Evolutionary conservation across 2,113 vertebrate species (phyloP), one percentile per base, ranked within the genome.

Genomic region (Campylomormyrus tamandua): DNA sequence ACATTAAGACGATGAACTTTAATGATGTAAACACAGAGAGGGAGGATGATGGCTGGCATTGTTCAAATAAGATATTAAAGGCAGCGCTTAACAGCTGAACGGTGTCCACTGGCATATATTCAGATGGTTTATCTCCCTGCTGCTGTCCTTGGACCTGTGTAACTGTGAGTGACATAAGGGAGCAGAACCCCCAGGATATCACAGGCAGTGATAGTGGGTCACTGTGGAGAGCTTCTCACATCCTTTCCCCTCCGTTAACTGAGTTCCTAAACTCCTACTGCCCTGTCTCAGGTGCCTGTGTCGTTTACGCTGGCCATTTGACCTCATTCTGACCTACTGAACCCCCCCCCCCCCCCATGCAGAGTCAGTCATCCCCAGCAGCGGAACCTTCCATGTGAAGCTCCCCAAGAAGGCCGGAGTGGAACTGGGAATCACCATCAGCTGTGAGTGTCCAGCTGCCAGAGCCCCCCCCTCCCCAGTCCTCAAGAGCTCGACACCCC

Each of bases 351-450:
- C 21, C 31, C 84, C 31, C 90, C 50, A 92, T 92, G 92, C 48
- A 99, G 98, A 99, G 94, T 99, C 98, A 2, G 98, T 99, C 90
- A 98, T 99, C 92, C 98, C 98, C 84, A 99, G 98, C 93, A 99
- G 98, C 90, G 98, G 98, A 83, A 99, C 98, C 19, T 99, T 99
- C 94, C 98, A 99, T 19, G 98, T 99, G 88, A 99, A 99, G 93
- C 97, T 99, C 90, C 98, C 98, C 62, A 99, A 99, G 96, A 99
- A 98, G 91, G 97, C 98, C 49, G 98, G 96, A 1, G 98, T 99
- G 95, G 98, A 99, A 93, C 97, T 99, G 91, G 98, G 98, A 91
- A 99, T 99, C 95, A 99, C 98, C 90, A 99, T 99, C 94, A 99
- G 98, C 93, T 98, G 98, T 99, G 93, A 97, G 98, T 97, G 90